phyloP scores from a whole-genome alignment of 2,888 invertebrate genomes.

The Hydrotaea diabolus region DNA sequence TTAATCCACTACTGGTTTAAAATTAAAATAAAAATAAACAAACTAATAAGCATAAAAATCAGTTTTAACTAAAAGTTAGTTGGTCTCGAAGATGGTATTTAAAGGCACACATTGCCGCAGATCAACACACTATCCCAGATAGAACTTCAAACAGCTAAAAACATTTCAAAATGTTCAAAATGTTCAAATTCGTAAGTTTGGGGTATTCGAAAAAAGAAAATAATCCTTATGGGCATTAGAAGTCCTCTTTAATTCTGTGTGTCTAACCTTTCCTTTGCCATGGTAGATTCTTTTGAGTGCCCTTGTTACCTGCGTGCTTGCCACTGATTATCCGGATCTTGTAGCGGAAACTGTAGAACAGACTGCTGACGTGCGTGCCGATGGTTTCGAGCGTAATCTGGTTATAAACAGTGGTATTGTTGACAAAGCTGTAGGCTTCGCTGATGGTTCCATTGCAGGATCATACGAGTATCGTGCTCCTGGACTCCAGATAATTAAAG shows the following conservation, averaged over 20 bases:
- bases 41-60: no score
- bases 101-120: no score
- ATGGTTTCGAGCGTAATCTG: slow-evolving; percentile 73
- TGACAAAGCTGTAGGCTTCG: slow-evolving; percentile 71
- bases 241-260: no score
- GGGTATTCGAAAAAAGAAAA: background rate
- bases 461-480: slow-evolving; percentile 73
- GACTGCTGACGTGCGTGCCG: slow-evolving; percentile 71
- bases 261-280: no score
- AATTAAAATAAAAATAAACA: no score
- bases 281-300: background rate
- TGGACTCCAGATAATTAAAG: slow-evolving; percentile 73
- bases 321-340: background rate
- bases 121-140: no score
- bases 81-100: no score
- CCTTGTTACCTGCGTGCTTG: background rate
- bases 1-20: no score
- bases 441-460: slow-evolving; percentile 74
- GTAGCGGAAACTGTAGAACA: background rate
- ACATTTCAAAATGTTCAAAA: slow-evolving; percentile 5
- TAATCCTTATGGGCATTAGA: background rate
- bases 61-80: no score
- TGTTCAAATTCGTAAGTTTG: slow-evolving; percentile 14
- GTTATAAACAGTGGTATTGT: slow-evolving; percentile 73
- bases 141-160: background rate